Evolutionary conservation across 2,113 vertebrate genomes (phyloP), one percentile per base, ranked within the genome.

Genomic region (Scopus umbretta): DNA sequence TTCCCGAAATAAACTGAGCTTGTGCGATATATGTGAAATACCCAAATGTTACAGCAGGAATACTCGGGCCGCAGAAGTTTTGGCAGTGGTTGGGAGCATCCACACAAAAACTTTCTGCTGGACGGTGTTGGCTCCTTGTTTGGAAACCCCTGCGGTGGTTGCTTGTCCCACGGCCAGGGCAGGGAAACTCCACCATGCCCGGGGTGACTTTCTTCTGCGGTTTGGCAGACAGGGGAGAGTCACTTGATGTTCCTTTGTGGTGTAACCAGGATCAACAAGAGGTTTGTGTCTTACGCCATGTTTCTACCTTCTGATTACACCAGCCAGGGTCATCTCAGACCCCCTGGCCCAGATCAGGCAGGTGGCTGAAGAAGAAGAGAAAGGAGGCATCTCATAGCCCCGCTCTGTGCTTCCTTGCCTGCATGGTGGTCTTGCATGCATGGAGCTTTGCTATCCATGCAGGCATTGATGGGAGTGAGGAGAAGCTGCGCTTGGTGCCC

Each of bases 1-100:
- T 94, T 94, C 94, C 94, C n/a, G 25, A 97, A 95, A 95, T 88
- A 92, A 94, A 96, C 84, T 3, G 32, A 59, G 84, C 62, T 86
- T 88, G 81, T 45, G 36, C 25, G 26, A 61, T 70, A 4, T 14
- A 61, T 22, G 88, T 66, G 86, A 96, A 90, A 34, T 27, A 94
- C 80, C 86, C 30, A 38, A 80, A 13, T 66, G 62, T 65, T 52
- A 18, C 67, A 62, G 94, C 82, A 34, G 90, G 88, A 85, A 65
- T 88, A 49, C 34, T 89, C 20, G 16, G 85, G 13, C n/a, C 1
- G 2, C 18, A 5, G 56, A 23, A 66, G 42, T 73, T 88, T 32
- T 80, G 83, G 82, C 62, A 52, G 49, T 1, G 30, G 13, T 2
- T 52, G 75, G 73, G 59, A 84, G 58, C 63, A 79, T 40, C 75